Percentiles rank a stretch among this genome's conserved stretches.
Evolutionary conservation across 2,797 vertebrate species (phyloP).

Genomic region (Cephalopachus bancanus): DNA sequence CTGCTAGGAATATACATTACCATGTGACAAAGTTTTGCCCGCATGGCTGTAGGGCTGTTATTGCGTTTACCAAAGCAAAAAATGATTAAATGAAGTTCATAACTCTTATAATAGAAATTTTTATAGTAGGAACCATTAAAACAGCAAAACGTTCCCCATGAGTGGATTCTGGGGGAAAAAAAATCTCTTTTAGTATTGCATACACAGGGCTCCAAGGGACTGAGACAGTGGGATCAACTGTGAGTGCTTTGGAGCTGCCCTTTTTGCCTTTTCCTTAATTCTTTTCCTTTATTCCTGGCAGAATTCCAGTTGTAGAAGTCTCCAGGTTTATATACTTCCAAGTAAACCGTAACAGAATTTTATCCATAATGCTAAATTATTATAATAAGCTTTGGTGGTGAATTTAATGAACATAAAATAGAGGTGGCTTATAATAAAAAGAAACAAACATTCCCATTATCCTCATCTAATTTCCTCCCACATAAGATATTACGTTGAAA

Average conservation of each 20-base stretch:
- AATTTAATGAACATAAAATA: constrained; percentile 50
- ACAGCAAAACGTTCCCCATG: too few species aligned
- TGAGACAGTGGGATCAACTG: too few species aligned
- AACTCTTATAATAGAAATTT: too few species aligned
- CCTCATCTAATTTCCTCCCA: not conserved
- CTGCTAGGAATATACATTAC: not conserved
- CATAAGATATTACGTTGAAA: not conserved
- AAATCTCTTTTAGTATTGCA: too few species aligned
- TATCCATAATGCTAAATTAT: constrained; percentile 1
- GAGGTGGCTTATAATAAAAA: not conserved
- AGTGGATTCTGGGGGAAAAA: too few species aligned
- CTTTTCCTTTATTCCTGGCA: not conserved
- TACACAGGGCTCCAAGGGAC: too few species aligned
- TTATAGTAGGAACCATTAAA: too few species aligned
- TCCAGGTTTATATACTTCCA: not conserved
- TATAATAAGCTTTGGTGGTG: not conserved
- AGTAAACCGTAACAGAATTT: not conserved
- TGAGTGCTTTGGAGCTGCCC: not conserved
- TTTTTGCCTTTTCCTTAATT: not conserved
- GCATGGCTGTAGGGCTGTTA: not conserved
- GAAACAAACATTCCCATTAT: not conserved
- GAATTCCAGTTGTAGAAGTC: not conserved
- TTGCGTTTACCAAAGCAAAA: not conserved
- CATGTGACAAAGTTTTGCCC: not conserved
- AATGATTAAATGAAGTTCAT: too few species aligned